phyloP scores from a whole-genome alignment of 2,888 invertebrate genomes.

The Pollenia labialis region DNA sequence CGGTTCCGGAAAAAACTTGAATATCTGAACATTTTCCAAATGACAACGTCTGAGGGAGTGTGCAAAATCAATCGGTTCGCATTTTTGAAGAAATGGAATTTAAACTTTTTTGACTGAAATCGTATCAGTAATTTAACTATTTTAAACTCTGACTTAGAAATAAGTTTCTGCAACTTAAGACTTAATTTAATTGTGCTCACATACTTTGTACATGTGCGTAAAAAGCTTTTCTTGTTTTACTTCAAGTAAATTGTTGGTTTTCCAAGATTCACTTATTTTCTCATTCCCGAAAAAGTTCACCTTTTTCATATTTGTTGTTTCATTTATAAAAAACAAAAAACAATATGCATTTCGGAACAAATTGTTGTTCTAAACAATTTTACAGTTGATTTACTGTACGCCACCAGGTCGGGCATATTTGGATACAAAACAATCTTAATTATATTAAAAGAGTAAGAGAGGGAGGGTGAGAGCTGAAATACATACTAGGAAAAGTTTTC shows the following conservation, averaged over 20 bases:
- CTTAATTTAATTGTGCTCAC: conserved; percentile 43
- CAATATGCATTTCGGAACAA: conserved; percentile 31
- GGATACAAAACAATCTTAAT: conserved; percentile 41
- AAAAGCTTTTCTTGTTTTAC: conserved; percentile 37
- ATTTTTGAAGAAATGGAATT: no score
- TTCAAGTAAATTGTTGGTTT: conserved; percentile 56
- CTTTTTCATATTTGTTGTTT: neutral
- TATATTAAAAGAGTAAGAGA: conserved; percentile 3
- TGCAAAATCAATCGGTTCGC: no score
- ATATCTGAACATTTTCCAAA: no score
- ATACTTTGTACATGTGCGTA: neutral
- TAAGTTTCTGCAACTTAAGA: neutral
- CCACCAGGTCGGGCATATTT: conserved; percentile 43
- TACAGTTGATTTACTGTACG: conserved; percentile 64
- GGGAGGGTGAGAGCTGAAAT: neutral
- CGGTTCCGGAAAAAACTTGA: no score
- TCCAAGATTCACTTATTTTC: conserved; percentile 56
- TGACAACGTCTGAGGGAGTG: no score
- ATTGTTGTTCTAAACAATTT: conserved; percentile 67
- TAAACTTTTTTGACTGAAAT: no score
- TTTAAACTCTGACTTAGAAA: conserved; percentile 8
- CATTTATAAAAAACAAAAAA: neutral
- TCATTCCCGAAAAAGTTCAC: conserved; percentile 3
- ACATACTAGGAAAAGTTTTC: neutral
- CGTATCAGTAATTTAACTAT: neutral